Percentiles rank a stretch among this genome's conserved stretches.
Evolutionary conservation across 23 tunicate species (phyloP).

Genomic region (Oikopleura vanhoeffeni): DNA sequence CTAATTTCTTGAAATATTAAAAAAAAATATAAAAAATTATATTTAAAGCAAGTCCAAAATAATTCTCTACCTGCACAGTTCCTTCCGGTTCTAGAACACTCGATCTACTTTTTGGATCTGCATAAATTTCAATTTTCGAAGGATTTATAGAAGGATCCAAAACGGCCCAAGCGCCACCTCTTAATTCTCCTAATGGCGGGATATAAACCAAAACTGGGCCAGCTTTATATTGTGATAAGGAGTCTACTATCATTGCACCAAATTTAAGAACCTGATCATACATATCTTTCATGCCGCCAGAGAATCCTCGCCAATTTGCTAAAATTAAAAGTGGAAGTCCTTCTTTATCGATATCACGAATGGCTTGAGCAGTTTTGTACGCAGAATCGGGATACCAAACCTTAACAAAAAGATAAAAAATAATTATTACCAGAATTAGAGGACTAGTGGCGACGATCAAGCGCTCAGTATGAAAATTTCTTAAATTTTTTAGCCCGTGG

Average conservation of each 20-base stretch:
- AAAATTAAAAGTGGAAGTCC: slow-evolving; percentile 93
- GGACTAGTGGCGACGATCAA: too few species aligned
- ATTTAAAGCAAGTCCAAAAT: too few species aligned
- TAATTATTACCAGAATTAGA: too few species aligned
- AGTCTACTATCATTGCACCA: slow-evolving; percentile 89
- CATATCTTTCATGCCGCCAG: slow-evolving; percentile 97
- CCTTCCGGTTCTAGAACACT: slow-evolving; percentile 92
- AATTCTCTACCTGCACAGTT: slow-evolving; percentile 80
- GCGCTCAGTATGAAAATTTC: too few species aligned
- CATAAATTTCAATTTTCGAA: slow-evolving; percentile 79
- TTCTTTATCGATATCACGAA: slow-evolving; percentile 68
- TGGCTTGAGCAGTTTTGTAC: slow-evolving; percentile 95
- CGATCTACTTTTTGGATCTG: slow-evolving; percentile 72
- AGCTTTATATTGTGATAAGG: slow-evolving; percentile 39
- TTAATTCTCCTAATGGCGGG: slow-evolving; percentile 75
- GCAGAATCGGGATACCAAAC: slow-evolving; percentile 99
- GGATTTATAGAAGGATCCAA: slow-evolving; percentile 85
- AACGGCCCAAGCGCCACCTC: slow-evolving; percentile 99
- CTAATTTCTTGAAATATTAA: too few species aligned
- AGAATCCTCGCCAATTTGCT: slow-evolving; percentile 97
- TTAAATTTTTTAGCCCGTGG: too few species aligned
- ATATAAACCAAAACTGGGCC: slow-evolving; percentile 90
- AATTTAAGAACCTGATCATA: slow-evolving; percentile 27
- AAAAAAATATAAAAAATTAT: too few species aligned
- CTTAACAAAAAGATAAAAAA: slow-evolving; percentile 19